Base-by-base conservation (phyloP, 92 coral and sea anemone species). In the Plumapathes pennacea region DNA sequence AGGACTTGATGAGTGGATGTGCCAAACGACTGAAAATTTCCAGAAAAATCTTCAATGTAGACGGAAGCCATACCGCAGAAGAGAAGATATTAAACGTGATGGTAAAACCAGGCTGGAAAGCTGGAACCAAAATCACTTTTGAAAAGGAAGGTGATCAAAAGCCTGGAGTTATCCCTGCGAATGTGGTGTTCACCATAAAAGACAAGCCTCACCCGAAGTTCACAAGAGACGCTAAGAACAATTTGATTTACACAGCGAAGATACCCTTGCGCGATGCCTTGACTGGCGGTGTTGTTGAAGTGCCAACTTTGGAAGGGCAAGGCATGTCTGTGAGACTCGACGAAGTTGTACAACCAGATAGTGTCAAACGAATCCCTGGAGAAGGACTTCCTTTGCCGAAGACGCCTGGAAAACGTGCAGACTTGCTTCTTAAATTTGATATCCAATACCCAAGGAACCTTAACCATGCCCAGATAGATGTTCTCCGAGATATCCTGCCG, bases 341-440 rank as follows among this genome's bases (percentile, higher is more conserved):
- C 34, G 84, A 80, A 11, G 66, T 91, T 9, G 79, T 84, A 17
- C 81, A 71, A 26, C 98, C 88, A 12, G 94, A 89, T 11, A 71
- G 84, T 0, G 47, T 78, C 0, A 69, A 76, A 45, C 63, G 68
- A 30, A 72, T 88, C 6, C 49, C 74, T 12, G 90, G 96, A 34
- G 88, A 88, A 30, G 98, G 98, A 8, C 64, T 92, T 22, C 98
- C 98, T 28, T 49, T 84, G 62, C 98, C 98, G 29, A 92, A 85
- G 54, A 76, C 67, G 63, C 60, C 59, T 32, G 67, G 79, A 23
- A 67, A 44, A 31, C 70, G 61, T 47, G 94, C 86, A 5, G 91
- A 92, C 54, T 73, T 92, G 81, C 67, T 92, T n/a, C 79, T 92
- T 11, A 79, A 60, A 21, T 92, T 63, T 50, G 85, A 85, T 58